phyloP scores from a whole-genome alignment of 2,113 vertebrate species.

The Etheostoma spectabile region DNA sequence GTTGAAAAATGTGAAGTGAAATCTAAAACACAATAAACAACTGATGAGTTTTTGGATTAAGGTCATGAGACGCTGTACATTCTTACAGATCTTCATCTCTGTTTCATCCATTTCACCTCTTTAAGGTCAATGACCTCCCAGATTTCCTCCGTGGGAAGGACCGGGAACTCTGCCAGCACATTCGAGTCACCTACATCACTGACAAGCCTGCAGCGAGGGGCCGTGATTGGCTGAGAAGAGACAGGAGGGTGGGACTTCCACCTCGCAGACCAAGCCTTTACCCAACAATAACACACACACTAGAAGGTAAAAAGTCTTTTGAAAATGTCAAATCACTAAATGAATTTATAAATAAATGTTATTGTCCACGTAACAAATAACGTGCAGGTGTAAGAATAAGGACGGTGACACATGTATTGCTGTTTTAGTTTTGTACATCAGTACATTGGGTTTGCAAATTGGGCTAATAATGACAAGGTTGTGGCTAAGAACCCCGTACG shows the following conservation, averaged over 20 bases:
- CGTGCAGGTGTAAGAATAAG: neutral
- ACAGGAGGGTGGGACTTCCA: neutral
- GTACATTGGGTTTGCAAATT: neutral
- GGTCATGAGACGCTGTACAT: neutral
- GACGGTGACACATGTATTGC: neutral
- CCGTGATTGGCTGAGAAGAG: slow-evolving; percentile 38
- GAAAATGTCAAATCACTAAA: neutral
- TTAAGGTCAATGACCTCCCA: slow-evolving; percentile 82
- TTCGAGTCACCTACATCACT: slow-evolving; percentile 66
- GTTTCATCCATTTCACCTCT: neutral
- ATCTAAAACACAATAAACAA: neutral
- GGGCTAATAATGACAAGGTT: neutral
- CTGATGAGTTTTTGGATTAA: neutral
- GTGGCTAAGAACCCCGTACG: neutral
- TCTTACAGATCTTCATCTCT: neutral
- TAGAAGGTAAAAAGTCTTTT: slow-evolving; percentile 30
- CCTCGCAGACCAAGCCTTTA: slow-evolving; percentile 38
- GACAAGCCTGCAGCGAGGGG: slow-evolving; percentile 58
- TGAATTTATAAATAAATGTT: neutral
- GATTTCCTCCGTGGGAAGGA: slow-evolving; percentile 79
- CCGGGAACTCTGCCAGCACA: slow-evolving; percentile 78
- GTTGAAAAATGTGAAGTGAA: neutral
- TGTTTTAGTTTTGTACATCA: neutral
- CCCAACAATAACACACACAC: neutral
- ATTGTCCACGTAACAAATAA: neutral